A percentile compares a stretch with the other conserved stretches of the same genome.
phyloP scores from a whole-genome alignment of 2,797 vertebrate genomes.

The Varecia variegata region DNA sequence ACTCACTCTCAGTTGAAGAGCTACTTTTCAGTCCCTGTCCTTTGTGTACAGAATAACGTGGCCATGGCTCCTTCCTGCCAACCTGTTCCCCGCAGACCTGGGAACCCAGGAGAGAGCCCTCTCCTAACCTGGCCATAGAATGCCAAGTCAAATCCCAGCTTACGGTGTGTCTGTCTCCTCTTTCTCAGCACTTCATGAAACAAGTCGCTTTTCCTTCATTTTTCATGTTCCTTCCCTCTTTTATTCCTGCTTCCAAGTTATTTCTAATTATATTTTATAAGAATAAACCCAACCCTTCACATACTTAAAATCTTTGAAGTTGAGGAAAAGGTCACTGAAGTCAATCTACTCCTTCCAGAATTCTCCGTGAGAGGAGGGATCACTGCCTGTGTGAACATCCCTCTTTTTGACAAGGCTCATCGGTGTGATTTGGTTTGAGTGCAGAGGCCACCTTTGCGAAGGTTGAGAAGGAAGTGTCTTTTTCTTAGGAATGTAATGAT shows the following conservation, averaged over 20 bases:
- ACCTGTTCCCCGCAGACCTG: background rate
- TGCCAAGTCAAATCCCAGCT: background rate
- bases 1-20: background rate
- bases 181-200: background rate
- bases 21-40: background rate
- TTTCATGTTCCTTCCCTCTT: background rate
- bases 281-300: background rate
- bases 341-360: background rate
- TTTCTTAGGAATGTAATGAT: background rate
- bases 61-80: background rate
- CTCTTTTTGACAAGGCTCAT: background rate
- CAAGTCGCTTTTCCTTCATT: background rate
- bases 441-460: background rate
- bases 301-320: background rate
- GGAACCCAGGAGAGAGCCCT: background rate
- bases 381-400: background rate
- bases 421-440: background rate
- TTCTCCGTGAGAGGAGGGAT: background rate
- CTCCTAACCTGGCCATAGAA: rapidly evolving
- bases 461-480: background rate
- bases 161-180: background rate
- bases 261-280: background rate
- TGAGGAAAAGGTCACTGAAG: background rate
- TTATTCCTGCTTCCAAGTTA: background rate
- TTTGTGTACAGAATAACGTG: background rate